These are phyloP conservation scores for Drosophila subsilvestris DNA, from an alignment of 2,888 invertebrate genomes.

Conservation along the genomic window DNA sequence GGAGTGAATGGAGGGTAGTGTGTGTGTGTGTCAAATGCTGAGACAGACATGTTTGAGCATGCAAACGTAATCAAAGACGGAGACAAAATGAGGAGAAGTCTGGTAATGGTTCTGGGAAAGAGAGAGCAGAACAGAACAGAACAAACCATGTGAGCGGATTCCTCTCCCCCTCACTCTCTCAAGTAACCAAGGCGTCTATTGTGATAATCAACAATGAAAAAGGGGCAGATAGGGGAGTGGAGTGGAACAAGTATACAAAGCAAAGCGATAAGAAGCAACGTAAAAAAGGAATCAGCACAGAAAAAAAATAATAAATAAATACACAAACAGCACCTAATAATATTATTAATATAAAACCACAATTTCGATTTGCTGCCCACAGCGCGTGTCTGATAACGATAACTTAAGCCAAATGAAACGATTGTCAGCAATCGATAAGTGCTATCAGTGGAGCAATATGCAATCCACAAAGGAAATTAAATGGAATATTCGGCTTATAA, in stretches of 20 bases:
- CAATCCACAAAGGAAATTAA: slow-evolving; percentile 5
- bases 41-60: slow-evolving; percentile 31
- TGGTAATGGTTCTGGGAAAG: slow-evolving; percentile 17
- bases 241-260: background rate
- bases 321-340: slow-evolving; percentile 24
- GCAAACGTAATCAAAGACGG: slow-evolving; percentile 23
- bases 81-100: slow-evolving; percentile 7
- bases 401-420: slow-evolving; percentile 35
- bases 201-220: slow-evolving; percentile 68
- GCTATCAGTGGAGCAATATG: background rate
- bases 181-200: slow-evolving; percentile 61
- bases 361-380: slow-evolving; percentile 16
- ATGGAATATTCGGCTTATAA: background rate
- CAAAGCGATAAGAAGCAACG: slow-evolving; percentile 22
- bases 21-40: slow-evolving; percentile 11
- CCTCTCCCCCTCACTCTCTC: background rate
- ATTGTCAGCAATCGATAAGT: slow-evolving; percentile 39
- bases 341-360: slow-evolving; percentile 21
- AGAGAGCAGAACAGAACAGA: slow-evolving; percentile 13
- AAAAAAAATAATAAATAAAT: slow-evolving; percentile 41
- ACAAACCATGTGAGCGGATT: slow-evolving; percentile 37
- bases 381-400: slow-evolving; percentile 51
- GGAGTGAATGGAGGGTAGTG: slow-evolving; percentile 3
- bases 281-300: slow-evolving; percentile 28
- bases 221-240: background rate